These are phyloP conservation scores for Drosophila melanosoma DNA, from an alignment of 2,888 invertebrate species.

Conservation along the genomic window DNA sequence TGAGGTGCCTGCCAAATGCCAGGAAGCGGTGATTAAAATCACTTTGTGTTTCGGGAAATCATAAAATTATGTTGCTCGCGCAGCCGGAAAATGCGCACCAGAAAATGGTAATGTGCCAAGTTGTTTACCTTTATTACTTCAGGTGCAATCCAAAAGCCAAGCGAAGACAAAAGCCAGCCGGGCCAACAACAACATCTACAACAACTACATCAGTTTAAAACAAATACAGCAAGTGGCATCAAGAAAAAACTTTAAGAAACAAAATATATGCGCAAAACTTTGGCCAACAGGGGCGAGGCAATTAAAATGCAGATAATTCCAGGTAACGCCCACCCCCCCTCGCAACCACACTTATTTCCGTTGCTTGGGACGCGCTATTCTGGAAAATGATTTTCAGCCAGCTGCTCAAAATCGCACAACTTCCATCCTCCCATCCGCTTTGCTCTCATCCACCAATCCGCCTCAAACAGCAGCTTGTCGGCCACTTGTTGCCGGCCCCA, in stretches of 20 bases:
- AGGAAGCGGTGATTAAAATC: slow-evolving; percentile 78
- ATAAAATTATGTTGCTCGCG: slow-evolving; percentile 71
- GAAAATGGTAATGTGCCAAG: slow-evolving; percentile 24
- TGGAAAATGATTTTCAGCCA: slow-evolving; percentile 66
- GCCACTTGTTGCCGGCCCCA: slow-evolving; percentile 25
- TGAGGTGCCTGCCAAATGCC: slow-evolving; percentile 35
- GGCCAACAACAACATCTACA: slow-evolving; percentile 8
- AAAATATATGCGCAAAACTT: slow-evolving; percentile 48
- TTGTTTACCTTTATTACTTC: slow-evolving; percentile 18
- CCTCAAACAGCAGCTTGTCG: background rate
- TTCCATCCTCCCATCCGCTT: slow-evolving; percentile 2
- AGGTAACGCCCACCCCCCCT: background rate
- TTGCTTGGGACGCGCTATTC: slow-evolving; percentile 39
- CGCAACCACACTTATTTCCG: background rate
- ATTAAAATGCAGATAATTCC: slow-evolving; percentile 45
- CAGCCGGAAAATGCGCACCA: slow-evolving; percentile 68
- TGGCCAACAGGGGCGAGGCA: slow-evolving; percentile 18
- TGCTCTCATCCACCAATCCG: slow-evolving; percentile 1
- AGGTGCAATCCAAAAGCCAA: slow-evolving; percentile 48
- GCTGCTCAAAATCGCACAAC: slow-evolving; percentile 15
- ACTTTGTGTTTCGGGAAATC: slow-evolving; percentile 71
- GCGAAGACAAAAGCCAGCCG: slow-evolving; percentile 36
- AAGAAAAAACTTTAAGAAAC: background rate
- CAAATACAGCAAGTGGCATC: slow-evolving; percentile 5
- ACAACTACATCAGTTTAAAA: background rate